A percentile compares a stretch with the other conserved stretches of the same genome.
Evolutionary conservation across 1,140 invertebrate genomes (phyloP).

Genomic region (Papilio glaucus): DNA sequence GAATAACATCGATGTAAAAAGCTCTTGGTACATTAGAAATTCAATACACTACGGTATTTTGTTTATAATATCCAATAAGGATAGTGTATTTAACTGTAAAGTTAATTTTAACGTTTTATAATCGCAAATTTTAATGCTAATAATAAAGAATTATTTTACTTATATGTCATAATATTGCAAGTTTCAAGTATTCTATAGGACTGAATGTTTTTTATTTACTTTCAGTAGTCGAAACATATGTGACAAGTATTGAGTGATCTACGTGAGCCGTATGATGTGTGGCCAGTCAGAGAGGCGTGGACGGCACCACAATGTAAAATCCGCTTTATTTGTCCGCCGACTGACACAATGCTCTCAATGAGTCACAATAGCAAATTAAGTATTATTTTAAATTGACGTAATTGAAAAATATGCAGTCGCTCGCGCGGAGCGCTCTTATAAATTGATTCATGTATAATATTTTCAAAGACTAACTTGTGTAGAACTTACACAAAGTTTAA

Average conservation of each 20-base stretch:
- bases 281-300: constrained; percentile 30
- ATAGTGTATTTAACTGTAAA: not conserved
- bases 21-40: not conserved
- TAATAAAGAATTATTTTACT: too few relatives aligned
- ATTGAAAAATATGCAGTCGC: constrained; percentile 82
- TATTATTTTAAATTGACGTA: constrained; percentile 83
- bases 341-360: constrained; percentile 78
- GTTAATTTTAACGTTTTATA: not conserved
- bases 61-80: not conserved
- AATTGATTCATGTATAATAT: constrained; percentile 82
- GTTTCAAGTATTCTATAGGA: too few relatives aligned
- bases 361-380: constrained; percentile 82
- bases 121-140: not conserved
- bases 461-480: constrained; percentile 50
- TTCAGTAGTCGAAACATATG: not conserved
- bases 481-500: constrained; percentile 27
- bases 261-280: not conserved
- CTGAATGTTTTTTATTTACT: not conserved
- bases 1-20: constrained; percentile 19
- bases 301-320: constrained; percentile 51
- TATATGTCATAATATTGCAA: too few relatives aligned
- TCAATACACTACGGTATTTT: not conserved
- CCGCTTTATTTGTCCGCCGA: constrained; percentile 57
- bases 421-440: constrained; percentile 73
- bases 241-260: not conserved